phyloP scores from a whole-genome alignment of 2,797 vertebrate species.

The Eulemur rubriventer region DNA sequence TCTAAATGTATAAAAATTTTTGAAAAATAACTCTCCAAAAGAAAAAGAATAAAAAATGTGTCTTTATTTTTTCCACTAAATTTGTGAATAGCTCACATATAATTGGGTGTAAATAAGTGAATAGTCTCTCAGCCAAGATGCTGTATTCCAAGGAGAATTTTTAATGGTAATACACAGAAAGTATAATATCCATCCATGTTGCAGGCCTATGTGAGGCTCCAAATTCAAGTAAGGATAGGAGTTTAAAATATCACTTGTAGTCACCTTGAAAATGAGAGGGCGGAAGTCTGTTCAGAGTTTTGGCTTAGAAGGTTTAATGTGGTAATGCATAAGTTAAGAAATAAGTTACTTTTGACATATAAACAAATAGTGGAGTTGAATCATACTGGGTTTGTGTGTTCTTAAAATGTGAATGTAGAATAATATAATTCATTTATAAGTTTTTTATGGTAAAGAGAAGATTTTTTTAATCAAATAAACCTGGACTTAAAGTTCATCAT shows the following conservation, averaged over 20 bases:
- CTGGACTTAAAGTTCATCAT: neutral
- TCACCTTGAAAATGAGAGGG: neutral
- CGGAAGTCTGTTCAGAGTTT: neutral
- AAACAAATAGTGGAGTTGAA: neutral
- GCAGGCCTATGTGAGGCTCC: neutral
- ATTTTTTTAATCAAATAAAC: neutral
- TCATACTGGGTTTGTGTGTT: neutral
- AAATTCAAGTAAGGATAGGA: neutral
- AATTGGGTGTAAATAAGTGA: neutral
- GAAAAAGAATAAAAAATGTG: neutral
- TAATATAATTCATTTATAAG: neutral
- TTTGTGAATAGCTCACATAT: neutral
- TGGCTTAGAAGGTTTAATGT: neutral
- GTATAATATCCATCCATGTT: neutral
- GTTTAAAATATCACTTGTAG: neutral
- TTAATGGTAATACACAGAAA: neutral
- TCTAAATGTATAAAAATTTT: neutral
- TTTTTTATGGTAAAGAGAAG: neutral
- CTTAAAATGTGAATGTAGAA: neutral
- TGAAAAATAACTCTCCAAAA: neutral
- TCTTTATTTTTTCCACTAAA: neutral
- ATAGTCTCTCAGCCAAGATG: neutral
- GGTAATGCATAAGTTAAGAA: neutral
- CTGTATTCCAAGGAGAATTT: neutral
- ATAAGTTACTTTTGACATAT: neutral